phyloP scores from a whole-genome alignment of 2,113 vertebrate species.

The Apaloderma vittatum region DNA sequence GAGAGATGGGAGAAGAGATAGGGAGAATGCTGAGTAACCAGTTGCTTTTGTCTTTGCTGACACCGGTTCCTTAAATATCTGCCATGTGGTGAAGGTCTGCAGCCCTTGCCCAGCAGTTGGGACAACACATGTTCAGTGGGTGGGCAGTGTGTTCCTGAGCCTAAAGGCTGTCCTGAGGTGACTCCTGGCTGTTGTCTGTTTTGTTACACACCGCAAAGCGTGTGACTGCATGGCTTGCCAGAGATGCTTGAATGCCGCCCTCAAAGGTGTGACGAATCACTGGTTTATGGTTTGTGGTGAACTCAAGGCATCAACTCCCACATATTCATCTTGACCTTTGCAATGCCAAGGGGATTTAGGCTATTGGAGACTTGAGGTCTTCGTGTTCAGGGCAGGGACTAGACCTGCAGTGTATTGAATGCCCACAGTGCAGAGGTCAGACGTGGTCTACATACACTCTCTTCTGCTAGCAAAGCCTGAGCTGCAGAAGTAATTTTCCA shows the following conservation, averaged over 20 bases:
- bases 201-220: background rate
- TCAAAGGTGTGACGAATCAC: background rate
- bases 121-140: accelerated
- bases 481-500: background rate
- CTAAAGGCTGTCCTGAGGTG: background rate
- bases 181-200: background rate
- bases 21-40: background rate
- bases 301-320: background rate
- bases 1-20: background rate
- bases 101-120: accelerated
- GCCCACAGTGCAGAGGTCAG: background rate
- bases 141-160: background rate
- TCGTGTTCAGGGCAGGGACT: background rate
- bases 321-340: background rate
- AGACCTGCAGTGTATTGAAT: accelerated
- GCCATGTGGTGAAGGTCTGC: background rate
- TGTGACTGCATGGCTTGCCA: accelerated
- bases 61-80: background rate
- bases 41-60: background rate
- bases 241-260: background rate
- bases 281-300: background rate
- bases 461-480: background rate
- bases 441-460: accelerated
- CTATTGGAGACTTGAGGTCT: background rate
- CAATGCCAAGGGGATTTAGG: too few relatives aligned